Conservation (phyloP, 30 jellyfish, hydroid and myxozoan species). For the Aurelia aurita complex sp. Pacific region DNA sequence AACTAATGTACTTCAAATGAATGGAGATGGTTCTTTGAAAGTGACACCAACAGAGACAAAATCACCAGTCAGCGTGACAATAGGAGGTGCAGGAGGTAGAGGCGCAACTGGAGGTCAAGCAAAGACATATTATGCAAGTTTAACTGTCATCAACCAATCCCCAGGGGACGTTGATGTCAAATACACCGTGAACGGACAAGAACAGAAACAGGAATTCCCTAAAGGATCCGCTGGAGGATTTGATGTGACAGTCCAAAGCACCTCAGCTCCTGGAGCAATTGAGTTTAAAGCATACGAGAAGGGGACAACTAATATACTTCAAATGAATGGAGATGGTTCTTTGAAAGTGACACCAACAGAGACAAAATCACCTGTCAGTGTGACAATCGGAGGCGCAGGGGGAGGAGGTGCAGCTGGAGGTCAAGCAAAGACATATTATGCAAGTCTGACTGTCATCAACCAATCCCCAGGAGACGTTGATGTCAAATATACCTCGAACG, state of each 20-base stretch:
- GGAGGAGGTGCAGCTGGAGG: conserved; percentile 9
- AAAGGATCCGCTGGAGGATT: conserved; percentile 22
- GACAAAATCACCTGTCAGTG: conserved; percentile 20
- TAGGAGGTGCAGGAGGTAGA: not conserved
- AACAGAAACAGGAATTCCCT: conserved; percentile 40
- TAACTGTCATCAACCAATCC: conserved; percentile 35
- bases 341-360: conserved; percentile 40
- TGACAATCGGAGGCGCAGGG: conserved; percentile 28
- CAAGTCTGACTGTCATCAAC: conserved; percentile 73
- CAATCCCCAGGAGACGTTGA: conserved; percentile 66
- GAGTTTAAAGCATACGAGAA: conserved; percentile 38
- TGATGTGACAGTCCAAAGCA: conserved; percentile 19
- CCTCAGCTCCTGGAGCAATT: conserved; percentile 24
- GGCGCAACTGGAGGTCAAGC: conserved; percentile 18
- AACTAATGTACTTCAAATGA: too few species aligned
- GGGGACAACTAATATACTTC: conserved; percentile 23
- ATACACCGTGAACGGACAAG: conserved; percentile 25
- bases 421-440: conserved; percentile 55
- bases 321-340: conserved; percentile 29
- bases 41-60: conserved; percentile 48
- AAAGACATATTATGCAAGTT: conserved; percentile 35
- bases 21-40: too few species aligned
- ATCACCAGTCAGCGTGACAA: conserved; percentile 20
- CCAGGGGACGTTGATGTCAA: conserved; percentile 19
- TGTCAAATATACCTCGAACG: conserved; percentile 52